Evolutionary conservation across 1,140 invertebrate species (phyloP), one percentile per base, ranked within the genome.

Genomic region (Drosophila ogumai): DNA sequence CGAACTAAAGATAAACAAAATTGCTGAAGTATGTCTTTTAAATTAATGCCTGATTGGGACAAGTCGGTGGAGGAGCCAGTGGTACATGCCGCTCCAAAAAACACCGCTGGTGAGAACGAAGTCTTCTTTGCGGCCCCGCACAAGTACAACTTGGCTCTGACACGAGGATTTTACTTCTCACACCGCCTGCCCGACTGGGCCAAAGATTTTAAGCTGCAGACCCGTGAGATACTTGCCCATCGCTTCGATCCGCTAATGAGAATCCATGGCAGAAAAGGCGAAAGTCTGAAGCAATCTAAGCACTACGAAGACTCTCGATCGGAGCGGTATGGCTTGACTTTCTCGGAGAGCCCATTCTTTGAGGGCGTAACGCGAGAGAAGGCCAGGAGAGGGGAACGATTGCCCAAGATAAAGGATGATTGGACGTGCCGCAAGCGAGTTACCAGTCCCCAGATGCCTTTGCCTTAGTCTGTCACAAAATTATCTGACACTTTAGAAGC

Each of bases 391-490:
- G 47, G 65, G 8, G 19, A 13, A n/a, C 68, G 49, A 41, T 50
- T 38, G 3, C 73, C 76, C 32, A 90, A 90, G 52, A 88, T 90
- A 19, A 88, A 88, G 49, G 74, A 90, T 31, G 84, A 88, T 32
- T 44, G 79, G n/a, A 82, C 80, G 0, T 87, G 84, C 57, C 49
- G 72, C 19, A 87, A 87, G 60, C 46, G 52, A 31, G 36, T 46
- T n/a, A n/a, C 59, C n/a, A 25, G 15, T 10, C 12, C 52, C 17
- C 71, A 84, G 63, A 50, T 7, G 25, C 34, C 40, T 43, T n/a
- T 6, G 15, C n/a, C 52, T 13, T 58, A 28, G 52, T 0, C 17
- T 59, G 50, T 73, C 63, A 43, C 32, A 79, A 65, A 60, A 71
- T 63, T 66, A 38, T 49, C 32, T 2, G 40, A 4, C 44, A 41